Evolutionary conservation across 2,888 invertebrate species (phyloP).

Genomic region (Melieria crassipennis): DNA sequence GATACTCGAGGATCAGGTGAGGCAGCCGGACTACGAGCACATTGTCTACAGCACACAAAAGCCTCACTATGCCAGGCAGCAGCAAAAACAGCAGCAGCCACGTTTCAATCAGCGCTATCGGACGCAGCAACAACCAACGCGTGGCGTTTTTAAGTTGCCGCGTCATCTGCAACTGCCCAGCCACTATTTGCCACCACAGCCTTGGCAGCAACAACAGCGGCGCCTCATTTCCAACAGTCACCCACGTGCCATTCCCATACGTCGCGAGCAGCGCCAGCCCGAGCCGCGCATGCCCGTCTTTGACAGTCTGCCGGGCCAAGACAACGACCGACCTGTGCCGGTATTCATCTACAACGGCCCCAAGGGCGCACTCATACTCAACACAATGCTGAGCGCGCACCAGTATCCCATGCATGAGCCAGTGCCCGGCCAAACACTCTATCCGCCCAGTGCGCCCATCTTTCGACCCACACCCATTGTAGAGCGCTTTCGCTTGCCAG

Average conservation of each 20-base stretch:
- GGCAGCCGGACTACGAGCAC: constrained; percentile 34
- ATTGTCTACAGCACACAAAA: constrained; percentile 4
- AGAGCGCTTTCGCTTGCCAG: constrained; percentile 50
- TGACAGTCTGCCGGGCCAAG: constrained; percentile 50
- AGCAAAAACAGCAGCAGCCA: constrained; percentile 4
- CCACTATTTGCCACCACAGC: constrained; percentile 44
- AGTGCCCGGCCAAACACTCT: constrained; percentile 60
- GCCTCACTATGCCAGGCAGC: constrained; percentile 9
- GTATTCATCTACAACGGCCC: constrained; percentile 58
- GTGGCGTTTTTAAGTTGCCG: constrained; percentile 4
- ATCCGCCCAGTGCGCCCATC: constrained; percentile 58
- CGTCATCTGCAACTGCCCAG: constrained; percentile 47
- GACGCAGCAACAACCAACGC: constrained; percentile 13
- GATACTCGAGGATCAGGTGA: constrained; percentile 57
- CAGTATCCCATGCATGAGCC: constrained; percentile 63
- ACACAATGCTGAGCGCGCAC: constrained; percentile 57
- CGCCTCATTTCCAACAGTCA: neutral
- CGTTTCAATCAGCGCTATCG: constrained; percentile 12
- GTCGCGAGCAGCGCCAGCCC: neutral
- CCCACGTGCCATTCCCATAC: neutral
- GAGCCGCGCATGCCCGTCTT: constrained; percentile 48
- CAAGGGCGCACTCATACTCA: constrained; percentile 57
- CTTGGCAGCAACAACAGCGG: constrained; percentile 18
- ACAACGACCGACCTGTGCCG: constrained; percentile 39
- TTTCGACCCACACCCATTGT: constrained; percentile 58